Evolutionary conservation across 2,888 invertebrate species (phyloP).

Genomic region (Eupithecia tripunctaria): DNA sequence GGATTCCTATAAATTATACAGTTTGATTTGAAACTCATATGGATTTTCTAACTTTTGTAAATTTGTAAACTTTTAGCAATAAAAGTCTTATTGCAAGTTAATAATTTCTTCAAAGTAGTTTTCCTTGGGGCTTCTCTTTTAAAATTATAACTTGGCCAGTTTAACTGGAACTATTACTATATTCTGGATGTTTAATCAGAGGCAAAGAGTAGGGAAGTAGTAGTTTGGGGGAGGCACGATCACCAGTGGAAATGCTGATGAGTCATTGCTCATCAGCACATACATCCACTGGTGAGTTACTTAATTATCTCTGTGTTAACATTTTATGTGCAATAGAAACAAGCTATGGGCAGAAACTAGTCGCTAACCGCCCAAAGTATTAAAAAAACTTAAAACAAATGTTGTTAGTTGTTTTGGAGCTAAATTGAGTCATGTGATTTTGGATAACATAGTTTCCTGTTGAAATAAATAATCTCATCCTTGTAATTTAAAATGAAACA

Average conservation of each 20-base stretch:
- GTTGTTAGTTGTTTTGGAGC: not conserved
- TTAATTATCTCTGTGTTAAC: not conserved
- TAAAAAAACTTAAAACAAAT: not conserved
- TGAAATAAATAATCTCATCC: not conserved
- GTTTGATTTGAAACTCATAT: not conserved
- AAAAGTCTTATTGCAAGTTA: not conserved
- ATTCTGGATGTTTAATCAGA: not conserved
- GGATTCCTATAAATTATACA: not conserved
- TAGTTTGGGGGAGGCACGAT: not conserved
- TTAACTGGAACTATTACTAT: no score
- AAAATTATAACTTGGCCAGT: not conserved
- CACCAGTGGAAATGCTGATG: not conserved
- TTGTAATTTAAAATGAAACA: not conserved
- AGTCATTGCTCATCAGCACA: no score
- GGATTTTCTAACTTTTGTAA: not conserved
- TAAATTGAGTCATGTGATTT: not conserved
- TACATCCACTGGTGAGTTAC: not conserved
- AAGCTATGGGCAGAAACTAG: not conserved
- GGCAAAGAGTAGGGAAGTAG: not conserved
- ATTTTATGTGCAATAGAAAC: not conserved
- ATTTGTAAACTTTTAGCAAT: not conserved
- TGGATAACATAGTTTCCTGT: conserved; percentile 1
- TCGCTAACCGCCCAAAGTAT: not conserved
- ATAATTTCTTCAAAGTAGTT: not conserved
- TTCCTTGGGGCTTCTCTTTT: not conserved